Evolutionary conservation across 2,113 vertebrate genomes (phyloP).

Genomic region (Eonycteris spelaea): DNA sequence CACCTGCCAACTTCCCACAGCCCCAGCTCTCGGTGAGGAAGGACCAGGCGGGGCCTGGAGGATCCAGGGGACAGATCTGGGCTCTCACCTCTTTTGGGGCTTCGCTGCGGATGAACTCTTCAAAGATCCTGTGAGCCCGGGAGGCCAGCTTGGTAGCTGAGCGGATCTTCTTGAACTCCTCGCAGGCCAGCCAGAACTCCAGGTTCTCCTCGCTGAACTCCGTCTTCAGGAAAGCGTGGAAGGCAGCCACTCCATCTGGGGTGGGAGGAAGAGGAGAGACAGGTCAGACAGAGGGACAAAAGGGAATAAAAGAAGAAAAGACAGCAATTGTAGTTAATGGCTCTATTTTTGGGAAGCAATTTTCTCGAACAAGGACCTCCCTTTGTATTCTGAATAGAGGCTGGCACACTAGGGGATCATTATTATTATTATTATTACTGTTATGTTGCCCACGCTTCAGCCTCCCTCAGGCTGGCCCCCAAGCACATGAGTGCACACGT

Average conservation of each 20-base stretch:
- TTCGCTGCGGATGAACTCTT: constrained; percentile 92
- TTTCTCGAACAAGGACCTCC: constrained; percentile 58
- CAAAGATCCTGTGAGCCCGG: constrained; percentile 92
- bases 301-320: constrained; percentile 4
- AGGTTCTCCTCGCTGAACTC: constrained; percentile 99
- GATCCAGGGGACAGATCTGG: accelerated
- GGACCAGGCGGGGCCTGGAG: background rate
- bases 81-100: constrained; percentile 92
- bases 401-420: constrained; percentile 22
- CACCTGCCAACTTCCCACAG: background rate
- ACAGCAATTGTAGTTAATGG: constrained; percentile 34
- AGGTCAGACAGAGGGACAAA: constrained; percentile 17
- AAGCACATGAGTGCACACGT: background rate
- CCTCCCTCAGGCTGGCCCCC: background rate
- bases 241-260: constrained; percentile 91
- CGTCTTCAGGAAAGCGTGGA: constrained; percentile 92
- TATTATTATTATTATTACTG: background rate
- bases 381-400: constrained; percentile 59
- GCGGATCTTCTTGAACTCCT: constrained; percentile 92
- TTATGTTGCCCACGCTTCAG: background rate
- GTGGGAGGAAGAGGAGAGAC: background rate
- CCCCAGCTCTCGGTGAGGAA: background rate
- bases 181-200: constrained; percentile 96
- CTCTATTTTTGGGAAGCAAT: constrained; percentile 64
- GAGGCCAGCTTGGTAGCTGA: constrained; percentile 84